Evolutionary conservation across 2,113 vertebrate genomes (phyloP).

Genomic region (Orientallactaga bullata): DNA sequence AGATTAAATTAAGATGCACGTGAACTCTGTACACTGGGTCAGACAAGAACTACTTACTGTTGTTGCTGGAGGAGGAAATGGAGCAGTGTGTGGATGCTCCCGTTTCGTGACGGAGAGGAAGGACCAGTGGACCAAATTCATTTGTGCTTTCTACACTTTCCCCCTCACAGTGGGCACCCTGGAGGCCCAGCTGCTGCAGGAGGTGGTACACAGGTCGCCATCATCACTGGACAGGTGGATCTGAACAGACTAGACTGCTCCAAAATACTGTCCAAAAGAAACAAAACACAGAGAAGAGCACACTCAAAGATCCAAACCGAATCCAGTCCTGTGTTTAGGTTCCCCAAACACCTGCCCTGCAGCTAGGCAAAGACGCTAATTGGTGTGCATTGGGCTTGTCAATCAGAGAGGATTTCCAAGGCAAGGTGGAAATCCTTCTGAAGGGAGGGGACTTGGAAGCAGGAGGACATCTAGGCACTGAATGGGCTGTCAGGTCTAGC

Average conservation of each 20-base stretch:
- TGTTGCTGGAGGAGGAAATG: background rate
- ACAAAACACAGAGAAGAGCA: background rate
- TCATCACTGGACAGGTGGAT: background rate
- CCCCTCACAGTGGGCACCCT: background rate
- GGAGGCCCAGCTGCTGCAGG: background rate
- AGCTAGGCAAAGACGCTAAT: constrained; percentile 60
- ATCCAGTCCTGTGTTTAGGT: background rate
- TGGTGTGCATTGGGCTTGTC: constrained; percentile 16
- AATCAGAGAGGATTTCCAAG: constrained; percentile 53
- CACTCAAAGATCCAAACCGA: constrained; percentile 41
- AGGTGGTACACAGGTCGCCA: background rate
- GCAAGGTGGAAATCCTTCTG: constrained; percentile 6
- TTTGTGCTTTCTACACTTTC: background rate
- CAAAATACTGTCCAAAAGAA: background rate
- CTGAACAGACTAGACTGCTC: background rate
- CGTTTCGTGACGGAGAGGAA: background rate
- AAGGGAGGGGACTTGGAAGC: background rate
- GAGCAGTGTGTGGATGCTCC: background rate
- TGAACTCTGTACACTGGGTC: background rate
- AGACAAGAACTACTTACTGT: background rate
- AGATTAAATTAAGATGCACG: background rate
- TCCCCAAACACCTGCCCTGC: constrained; percentile 50
- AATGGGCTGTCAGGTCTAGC: background rate
- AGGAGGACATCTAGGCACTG: constrained; percentile 7
- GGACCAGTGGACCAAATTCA: background rate